These are phyloP conservation scores for Hylaea fasciaria DNA, from an alignment of 2,888 invertebrate genomes.

Conservation along the genomic window DNA sequence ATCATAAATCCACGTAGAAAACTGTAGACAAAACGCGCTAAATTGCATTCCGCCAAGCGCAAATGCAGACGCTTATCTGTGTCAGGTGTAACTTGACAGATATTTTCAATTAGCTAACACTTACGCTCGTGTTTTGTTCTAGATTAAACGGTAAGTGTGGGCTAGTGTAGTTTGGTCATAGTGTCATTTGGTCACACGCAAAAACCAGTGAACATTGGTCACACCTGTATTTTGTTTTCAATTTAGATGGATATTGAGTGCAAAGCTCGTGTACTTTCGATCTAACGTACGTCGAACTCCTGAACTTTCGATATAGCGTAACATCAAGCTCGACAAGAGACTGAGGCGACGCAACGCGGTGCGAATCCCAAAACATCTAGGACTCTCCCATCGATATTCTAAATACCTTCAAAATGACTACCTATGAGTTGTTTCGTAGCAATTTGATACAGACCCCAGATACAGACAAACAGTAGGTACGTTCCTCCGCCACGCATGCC, in stretches of 20 bases:
- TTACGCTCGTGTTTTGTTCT: constrained; percentile 28
- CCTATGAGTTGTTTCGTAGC: neutral
- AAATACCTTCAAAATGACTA: neutral
- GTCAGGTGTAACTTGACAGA: constrained; percentile 52
- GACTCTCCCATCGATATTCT: too few species aligned
- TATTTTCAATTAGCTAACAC: constrained; percentile 55
- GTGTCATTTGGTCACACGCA: too few species aligned
- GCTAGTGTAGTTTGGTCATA: neutral
- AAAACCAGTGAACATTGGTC: too few species aligned
- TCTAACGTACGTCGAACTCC: too few species aligned
- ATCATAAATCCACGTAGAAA: too few species aligned
- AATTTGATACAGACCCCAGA: neutral
- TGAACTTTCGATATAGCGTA: too few species aligned
- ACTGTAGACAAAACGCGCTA: constrained; percentile 18
- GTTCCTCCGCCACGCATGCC: neutral
- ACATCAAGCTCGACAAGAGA: too few species aligned
- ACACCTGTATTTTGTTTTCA: too few species aligned
- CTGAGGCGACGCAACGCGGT: too few species aligned
- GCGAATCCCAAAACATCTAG: too few species aligned
- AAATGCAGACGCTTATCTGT: constrained; percentile 46
- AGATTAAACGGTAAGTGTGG: constrained; percentile 23
- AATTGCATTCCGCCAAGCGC: constrained; percentile 49
- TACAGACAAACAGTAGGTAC: constrained; percentile 6
- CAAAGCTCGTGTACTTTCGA: too few species aligned
- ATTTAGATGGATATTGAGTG: too few species aligned